Base-by-base conservation (phyloP, 2,113 vertebrate genomes). In the Chloroceryle aenea region DNA sequence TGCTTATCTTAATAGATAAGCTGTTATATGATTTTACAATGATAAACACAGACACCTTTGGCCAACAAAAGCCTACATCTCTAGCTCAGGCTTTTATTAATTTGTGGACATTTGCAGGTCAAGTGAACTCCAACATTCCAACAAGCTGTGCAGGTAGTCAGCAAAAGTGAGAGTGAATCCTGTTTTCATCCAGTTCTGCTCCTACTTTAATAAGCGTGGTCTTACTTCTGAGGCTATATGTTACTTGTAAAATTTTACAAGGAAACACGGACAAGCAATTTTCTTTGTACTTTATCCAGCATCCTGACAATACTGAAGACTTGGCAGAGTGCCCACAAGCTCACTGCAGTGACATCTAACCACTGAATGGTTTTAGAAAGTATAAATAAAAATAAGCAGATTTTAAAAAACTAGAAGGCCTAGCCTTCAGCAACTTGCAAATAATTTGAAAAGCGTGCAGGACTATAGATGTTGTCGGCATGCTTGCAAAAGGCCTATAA, bases 321-420 rank as follows among this genome's bases (percentile, higher is more conserved):
- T 94, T 95, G 95, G 95, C 76, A 95, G 78, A 75, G 71, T 42
- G 89, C 96, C 93, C 81, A 95, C 94, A 58, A 63, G 56, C 77
- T 95, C 73, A 71, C 55, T 93, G 80, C 80, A 92, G 15, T 79
- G 89, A 95, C 69, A 95, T 87, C 32, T 67, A 89, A 90, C 50
- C 5, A 12, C 56, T 87, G 85, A 95, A 94, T 52, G 91, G 80
- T 67, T 64, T 85, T 47, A 11, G 22, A 61, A 93, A 82, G 55
- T 38, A 91, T 45, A 92, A 84, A 79, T 74, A 93, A 93, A 94
- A 95, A 77, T 30, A 77, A 58, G 47, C 43, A 59, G n/a, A 38
- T 62, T 76, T 61, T 63, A 72, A 12, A 47, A 50, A 71, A 53
- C 73, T n/a, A 55, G 45, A 61, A 81, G 71, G 23, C 18, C 50